These are phyloP conservation scores for Tribolium freemani DNA, from an alignment of 2,888 invertebrate genomes.

Conservation along the genomic window DNA sequence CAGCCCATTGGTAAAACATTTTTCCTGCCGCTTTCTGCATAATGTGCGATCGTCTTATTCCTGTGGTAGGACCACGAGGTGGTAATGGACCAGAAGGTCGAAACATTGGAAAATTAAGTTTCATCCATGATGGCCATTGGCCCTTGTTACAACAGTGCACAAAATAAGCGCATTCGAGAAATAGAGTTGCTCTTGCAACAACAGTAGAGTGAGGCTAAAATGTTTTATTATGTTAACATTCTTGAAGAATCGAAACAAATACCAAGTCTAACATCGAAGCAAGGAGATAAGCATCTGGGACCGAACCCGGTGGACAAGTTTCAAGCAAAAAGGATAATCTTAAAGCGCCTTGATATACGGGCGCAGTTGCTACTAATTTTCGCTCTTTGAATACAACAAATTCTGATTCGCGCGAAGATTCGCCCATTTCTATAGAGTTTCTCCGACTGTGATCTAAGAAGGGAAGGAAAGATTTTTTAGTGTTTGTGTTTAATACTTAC, in stretches of 20 bases:
- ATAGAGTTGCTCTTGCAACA: conserved; percentile 89
- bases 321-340: conserved; percentile 94
- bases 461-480: not conserved
- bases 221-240: not conserved
- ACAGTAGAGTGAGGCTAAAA: conserved; percentile 92
- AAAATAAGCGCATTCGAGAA: conserved; percentile 96
- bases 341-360: conserved; percentile 89
- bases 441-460: conserved; percentile 79
- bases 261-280: conserved; percentile 96
- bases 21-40: conserved; percentile 94
- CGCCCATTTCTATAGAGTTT: conserved; percentile 86
- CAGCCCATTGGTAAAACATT: conserved; percentile 98
- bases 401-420: conserved; percentile 87
- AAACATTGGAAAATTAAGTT: conserved; percentile 84
- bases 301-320: conserved; percentile 94
- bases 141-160: conserved; percentile 98
- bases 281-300: conserved; percentile 96
- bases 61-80: conserved; percentile 66
- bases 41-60: conserved; percentile 73
- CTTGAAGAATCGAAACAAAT: conserved; percentile 44
- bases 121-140: conserved; percentile 99
- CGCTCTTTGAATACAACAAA: conserved; percentile 91
- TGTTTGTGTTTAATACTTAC: conserved; percentile 69
- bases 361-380: conserved; percentile 82
- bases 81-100: conserved; percentile 78